A percentile compares a stretch with the other conserved stretches of the same genome.
Evolutionary conservation across 2,888 invertebrate genomes (phyloP).

Genomic region (Machimus atricapillus): DNA sequence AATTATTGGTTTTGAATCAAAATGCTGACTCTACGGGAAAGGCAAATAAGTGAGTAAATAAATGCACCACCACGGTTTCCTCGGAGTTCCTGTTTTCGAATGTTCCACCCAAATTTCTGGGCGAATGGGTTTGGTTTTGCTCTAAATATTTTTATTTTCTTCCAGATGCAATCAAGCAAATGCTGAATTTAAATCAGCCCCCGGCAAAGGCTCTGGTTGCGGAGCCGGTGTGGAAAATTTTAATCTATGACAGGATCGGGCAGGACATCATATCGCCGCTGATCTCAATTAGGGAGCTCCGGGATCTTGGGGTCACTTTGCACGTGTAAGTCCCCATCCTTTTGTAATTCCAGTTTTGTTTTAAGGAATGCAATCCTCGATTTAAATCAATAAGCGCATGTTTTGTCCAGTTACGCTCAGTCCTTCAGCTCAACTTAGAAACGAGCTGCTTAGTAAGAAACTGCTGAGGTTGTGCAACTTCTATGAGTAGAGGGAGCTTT

Average conservation of each 20-base stretch:
- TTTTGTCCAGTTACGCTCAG: background rate
- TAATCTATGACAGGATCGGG: constrained; percentile 94
- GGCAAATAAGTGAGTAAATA: constrained; percentile 71
- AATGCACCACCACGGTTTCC: background rate
- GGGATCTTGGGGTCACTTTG: constrained; percentile 95
- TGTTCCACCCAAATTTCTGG: background rate
- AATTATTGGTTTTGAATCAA: constrained; percentile 48
- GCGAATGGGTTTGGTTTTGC: background rate
- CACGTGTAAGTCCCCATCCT: constrained; percentile 79
- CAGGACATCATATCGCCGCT: constrained; percentile 98
- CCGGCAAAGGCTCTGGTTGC: constrained; percentile 76
- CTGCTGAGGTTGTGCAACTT: too few species aligned
- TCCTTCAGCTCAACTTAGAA: too few species aligned
- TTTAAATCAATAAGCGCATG: too few species aligned
- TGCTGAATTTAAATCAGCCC: constrained; percentile 91
- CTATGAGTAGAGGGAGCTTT: too few species aligned
- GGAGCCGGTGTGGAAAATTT: constrained; percentile 95
- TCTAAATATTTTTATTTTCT: constrained; percentile 49
- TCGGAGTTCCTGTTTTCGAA: background rate
- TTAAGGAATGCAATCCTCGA: background rate
- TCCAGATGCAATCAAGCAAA: constrained; percentile 90
- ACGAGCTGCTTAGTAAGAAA: too few species aligned
- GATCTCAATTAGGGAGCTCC: constrained; percentile 91
- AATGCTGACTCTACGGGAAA: constrained; percentile 75
- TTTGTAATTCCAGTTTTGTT: background rate